Conservation (phyloP, 2,113 vertebrate species). For the Nicator chloris region DNA sequence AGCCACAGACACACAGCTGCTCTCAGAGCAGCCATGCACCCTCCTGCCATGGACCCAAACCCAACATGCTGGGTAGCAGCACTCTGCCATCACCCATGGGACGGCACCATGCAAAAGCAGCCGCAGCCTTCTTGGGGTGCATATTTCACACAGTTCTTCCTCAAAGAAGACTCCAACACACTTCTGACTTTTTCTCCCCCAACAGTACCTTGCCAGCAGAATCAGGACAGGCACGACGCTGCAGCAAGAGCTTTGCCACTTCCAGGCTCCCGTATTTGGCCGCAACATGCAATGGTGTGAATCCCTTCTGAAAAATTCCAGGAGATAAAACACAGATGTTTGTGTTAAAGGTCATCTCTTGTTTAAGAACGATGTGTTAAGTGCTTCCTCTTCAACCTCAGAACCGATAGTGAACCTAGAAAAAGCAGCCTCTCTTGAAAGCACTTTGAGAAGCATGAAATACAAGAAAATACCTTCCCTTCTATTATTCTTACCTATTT, state of each 20-base stretch:
- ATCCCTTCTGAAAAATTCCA: slow-evolving; percentile 86
- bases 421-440: background rate
- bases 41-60: background rate
- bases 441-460: background rate
- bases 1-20: background rate
- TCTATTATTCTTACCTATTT: background rate
- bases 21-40: background rate
- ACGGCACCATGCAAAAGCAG: background rate
- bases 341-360: background rate
- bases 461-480: background rate
- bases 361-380: background rate
- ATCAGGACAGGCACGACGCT: slow-evolving; percentile 85
- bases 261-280: slow-evolving; percentile 95
- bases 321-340: background rate
- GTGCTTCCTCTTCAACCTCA: background rate
- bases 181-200: background rate
- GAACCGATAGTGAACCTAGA: rapidly evolving
- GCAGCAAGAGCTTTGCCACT: slow-evolving; percentile 91
- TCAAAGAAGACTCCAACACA: background rate
- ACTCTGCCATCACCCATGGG: background rate
- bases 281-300: slow-evolving; percentile 93
- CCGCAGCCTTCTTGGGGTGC: background rate
- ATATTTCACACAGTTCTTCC: background rate
- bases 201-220: slow-evolving; percentile 87
- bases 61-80: rapidly evolving